Base-by-base conservation (phyloP, 2,888 invertebrate genomes). In the Parasteatoda lunata region DNA sequence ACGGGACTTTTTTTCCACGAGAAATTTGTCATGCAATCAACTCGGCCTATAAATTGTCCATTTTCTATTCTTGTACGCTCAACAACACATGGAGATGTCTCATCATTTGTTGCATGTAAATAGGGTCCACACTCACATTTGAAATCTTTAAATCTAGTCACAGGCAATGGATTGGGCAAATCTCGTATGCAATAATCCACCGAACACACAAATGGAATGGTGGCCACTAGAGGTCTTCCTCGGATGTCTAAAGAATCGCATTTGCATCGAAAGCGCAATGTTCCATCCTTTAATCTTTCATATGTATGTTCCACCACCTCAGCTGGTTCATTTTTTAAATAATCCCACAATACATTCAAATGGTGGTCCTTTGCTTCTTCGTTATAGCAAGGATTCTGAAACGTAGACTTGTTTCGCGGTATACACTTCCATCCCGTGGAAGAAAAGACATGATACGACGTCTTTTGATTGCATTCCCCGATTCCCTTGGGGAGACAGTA, bases 111-210 rank as follows among this genome's bases (percentile, higher is more conserved):
- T n/a, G 15, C 66, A 13, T 66, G 66, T 15, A 8, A 15, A 4
- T 15, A 66, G 4, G 66, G 66, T 2, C 66, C 66, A 66, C n/a
- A 66, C 13, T 66, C 66, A n/a, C 66, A 66, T 66, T n/a, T n/a
- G 15, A 8, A 8, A 15, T 8, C 15, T 4, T 66, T 30, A 13
- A 13, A 66, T 0, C 66, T 15, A 4, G 15, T 2, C 1, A 15
- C 30, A 15, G 66, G 66, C 3, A 54, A 54, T 13, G 7, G 4
- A 7, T 66, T 66, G 13, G 30, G 30, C 7, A 66, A 13, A 9
- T 66, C 66, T 13, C 7, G n/a, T 2, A 66, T n/a, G 66, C 66
- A 66, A 66, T 15, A 66, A 15, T 66, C 66, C 15, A 66, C 15
- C 1, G 66, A 66, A 15, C 66, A 66, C 6, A 66, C 7, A 66